Evolutionary conservation across 2,113 vertebrate species (phyloP).

Genomic region (Gymnarchus niloticus): DNA sequence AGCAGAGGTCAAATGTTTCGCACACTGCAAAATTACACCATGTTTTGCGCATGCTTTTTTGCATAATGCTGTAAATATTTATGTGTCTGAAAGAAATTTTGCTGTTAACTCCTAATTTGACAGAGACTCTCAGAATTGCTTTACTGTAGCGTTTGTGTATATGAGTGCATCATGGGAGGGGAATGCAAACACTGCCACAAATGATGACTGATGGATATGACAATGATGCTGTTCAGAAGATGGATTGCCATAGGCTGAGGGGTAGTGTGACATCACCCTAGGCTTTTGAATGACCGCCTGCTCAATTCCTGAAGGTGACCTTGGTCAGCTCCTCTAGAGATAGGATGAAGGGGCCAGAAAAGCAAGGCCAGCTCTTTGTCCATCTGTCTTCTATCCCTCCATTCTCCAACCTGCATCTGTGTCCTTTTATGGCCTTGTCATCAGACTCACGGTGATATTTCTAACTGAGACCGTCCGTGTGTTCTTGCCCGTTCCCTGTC

Average conservation of each 20-base stretch:
- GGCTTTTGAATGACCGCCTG: background rate
- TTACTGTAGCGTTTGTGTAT: background rate
- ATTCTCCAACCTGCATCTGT: background rate
- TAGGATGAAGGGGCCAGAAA: background rate
- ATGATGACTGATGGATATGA: background rate
- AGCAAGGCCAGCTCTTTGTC: background rate
- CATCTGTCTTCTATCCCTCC: background rate
- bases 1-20: background rate
- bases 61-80: background rate
- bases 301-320: too few relatives aligned
- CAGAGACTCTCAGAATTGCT: background rate
- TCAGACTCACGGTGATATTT: background rate
- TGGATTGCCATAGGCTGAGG: slow-evolving; percentile 17
- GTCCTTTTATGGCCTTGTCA: background rate
- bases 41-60: background rate
- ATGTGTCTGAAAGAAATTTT: background rate
- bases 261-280: slow-evolving; percentile 3
- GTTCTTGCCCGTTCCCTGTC: background rate
- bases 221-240: background rate
- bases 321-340: background rate
- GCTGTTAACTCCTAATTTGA: background rate
- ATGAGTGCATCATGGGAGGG: background rate
- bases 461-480: background rate
- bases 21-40: background rate
- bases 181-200: background rate